Evolutionary conservation across 2,113 vertebrate species (phyloP).

Genomic region (Equus przewalskii): DNA sequence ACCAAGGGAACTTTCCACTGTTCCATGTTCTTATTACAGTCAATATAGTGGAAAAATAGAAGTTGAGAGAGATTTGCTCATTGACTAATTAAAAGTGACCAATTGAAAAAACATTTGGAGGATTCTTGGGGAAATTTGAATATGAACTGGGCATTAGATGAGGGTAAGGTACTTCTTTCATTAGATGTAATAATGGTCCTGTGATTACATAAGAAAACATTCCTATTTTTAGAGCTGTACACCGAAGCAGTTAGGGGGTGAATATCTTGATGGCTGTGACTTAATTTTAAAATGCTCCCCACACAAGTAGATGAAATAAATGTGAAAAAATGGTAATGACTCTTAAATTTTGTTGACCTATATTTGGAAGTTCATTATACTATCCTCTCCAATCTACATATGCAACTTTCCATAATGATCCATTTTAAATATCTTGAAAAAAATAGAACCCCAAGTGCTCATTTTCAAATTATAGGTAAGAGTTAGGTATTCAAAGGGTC

Average conservation of each 20-base stretch:
- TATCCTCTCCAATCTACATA: not conserved
- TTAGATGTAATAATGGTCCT: not conserved
- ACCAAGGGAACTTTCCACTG: not conserved
- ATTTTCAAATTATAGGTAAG: constrained; percentile 32
- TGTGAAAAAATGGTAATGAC: not conserved
- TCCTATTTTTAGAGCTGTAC: constrained; percentile 33
- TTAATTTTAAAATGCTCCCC: constrained; percentile 44
- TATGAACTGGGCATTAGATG: not conserved
- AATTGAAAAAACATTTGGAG: not conserved
- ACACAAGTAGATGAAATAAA: not conserved
- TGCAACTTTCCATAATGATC: not conserved
- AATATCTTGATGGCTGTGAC: not conserved
- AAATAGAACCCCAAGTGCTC: constrained; percentile 1
- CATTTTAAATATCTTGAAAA: constrained; percentile 3
- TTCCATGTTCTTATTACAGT: not conserved
- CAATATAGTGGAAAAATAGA: not conserved
- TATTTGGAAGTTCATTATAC: not conserved
- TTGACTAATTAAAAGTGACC: constrained; percentile 49
- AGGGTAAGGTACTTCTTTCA: not conserved
- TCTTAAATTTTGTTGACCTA: not conserved
- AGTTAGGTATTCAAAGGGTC: constrained; percentile 4
- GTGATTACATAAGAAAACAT: not conserved
- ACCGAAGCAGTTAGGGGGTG: not conserved
- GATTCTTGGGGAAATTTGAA: constrained; percentile 21
- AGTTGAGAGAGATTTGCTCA: constrained; percentile 33